Evolutionary conservation across 2,888 invertebrate species (phyloP), one percentile per base, ranked within the genome.

Genomic region (Harpagoxenus sublaevis): DNA sequence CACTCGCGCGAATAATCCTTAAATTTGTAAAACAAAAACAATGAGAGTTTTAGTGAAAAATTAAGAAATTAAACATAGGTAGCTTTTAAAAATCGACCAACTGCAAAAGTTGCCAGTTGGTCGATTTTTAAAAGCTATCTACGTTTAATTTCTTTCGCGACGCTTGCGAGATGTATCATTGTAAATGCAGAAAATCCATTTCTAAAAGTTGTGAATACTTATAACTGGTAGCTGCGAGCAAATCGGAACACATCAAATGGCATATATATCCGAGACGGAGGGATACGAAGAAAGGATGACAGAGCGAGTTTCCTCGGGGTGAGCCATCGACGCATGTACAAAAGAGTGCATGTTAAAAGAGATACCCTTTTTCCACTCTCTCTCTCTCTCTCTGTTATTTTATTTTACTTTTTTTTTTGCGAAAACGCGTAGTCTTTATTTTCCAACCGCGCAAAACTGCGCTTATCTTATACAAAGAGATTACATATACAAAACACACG

Each of bases 401-500:
- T 39, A 4, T 39, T 68, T 62, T 55, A 82, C 83, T 84, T 78
- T 87, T 83, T 87, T 86, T 83, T 84, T 87, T 87, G 86, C 85
- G 84, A 88, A 85, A 86, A 85, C 84, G 89, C 85, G 48, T 71
- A 71, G 48, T 71, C 60, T 79, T 79, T 71, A 79, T 79, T 79
- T 60, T 78, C 60, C 60, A 39, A 8, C 8, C 71, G 48, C 73
- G 60, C 71, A 71, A 60, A 70, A 28, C 60, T 60, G 89, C 83
- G 82, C 70, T 91, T 83, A 86, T 89, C 87, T 86, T 87, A 87
- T 90, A 91, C 86, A 91, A 90, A 91, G 86, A 83, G 91, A 88
- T 84, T 91, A 89, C 91, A 90, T 86, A 87, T 91, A 90, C 84
- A 90, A 90, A 90, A 90, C 91, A 87, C 86, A 85, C 78, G 87